phyloP scores from a whole-genome alignment of 2,888 invertebrate species.

The Calameuta filiformis region DNA sequence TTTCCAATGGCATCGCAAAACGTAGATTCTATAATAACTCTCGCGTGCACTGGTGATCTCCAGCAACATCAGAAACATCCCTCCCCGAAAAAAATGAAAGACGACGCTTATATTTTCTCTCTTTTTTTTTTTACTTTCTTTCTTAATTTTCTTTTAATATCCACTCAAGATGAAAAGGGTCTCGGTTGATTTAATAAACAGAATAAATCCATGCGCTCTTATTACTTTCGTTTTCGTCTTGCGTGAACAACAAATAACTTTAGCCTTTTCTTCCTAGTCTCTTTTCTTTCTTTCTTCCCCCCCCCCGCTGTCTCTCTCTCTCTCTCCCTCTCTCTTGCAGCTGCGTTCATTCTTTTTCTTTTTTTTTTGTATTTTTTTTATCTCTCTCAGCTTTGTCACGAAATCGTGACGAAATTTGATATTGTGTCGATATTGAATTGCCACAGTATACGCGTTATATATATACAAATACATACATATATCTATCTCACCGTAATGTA shows the following conservation, averaged over 20 bases:
- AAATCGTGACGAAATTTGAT: background rate
- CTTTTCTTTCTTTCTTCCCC: background rate
- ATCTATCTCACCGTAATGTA: background rate
- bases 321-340: conserved; percentile 5
- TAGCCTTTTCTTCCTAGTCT: background rate
- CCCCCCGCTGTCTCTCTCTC: background rate
- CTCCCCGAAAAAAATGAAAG: background rate
- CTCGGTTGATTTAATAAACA: background rate
- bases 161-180: background rate
- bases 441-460: conserved; percentile 9
- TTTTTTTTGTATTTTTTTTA: background rate
- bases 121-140: background rate
- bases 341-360: conserved; percentile 17
- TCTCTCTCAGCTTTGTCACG: background rate
- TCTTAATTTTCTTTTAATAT: background rate
- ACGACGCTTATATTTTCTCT: background rate
- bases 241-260: background rate
- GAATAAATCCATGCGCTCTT: background rate
- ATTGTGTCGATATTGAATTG: background rate
- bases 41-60: background rate
- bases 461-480: background rate
- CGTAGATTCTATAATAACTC: background rate
- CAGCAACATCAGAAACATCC: no score
- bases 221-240: background rate
- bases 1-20: background rate